phyloP scores from a whole-genome alignment of 2,797 vertebrate species.

The Nasua narica region DNA sequence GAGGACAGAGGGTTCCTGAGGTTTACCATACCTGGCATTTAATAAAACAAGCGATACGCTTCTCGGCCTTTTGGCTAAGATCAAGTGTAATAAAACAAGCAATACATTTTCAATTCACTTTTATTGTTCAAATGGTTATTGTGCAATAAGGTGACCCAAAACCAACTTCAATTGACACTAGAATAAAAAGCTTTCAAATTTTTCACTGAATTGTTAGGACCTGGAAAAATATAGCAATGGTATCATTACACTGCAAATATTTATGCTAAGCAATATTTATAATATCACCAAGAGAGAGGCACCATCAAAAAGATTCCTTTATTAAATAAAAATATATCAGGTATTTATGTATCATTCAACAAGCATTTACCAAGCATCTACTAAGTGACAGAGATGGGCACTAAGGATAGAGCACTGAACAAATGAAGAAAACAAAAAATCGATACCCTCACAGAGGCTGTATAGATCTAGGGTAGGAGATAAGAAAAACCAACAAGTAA shows the following conservation, averaged over 20 bases:
- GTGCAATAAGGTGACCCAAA: neutral
- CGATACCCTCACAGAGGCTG: neutral
- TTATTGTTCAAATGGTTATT: neutral
- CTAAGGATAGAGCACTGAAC: neutral
- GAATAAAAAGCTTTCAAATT: conserved; percentile 12
- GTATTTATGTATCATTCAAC: neutral
- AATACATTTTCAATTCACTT: conserved; percentile 1
- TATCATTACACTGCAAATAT: neutral
- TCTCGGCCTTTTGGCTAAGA: no score
- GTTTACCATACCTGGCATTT: neutral
- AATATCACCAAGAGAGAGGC: neutral
- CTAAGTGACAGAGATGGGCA: neutral
- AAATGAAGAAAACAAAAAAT: neutral
- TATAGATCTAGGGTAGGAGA: neutral
- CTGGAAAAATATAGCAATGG: neutral
- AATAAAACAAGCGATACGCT: conserved; percentile 10
- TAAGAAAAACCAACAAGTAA: neutral
- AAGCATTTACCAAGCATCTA: neutral
- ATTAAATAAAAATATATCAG: conserved; percentile 28
- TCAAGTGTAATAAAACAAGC: no score
- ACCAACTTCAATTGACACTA: neutral
- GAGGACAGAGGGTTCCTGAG: neutral
- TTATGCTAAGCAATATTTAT: neutral
- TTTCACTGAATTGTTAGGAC: neutral
- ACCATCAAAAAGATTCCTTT: conserved; percentile 10